Evolutionary conservation across 2,888 invertebrate genomes (phyloP), one percentile per base, ranked within the genome.

Genomic region (Eurytoma adleriae): DNA sequence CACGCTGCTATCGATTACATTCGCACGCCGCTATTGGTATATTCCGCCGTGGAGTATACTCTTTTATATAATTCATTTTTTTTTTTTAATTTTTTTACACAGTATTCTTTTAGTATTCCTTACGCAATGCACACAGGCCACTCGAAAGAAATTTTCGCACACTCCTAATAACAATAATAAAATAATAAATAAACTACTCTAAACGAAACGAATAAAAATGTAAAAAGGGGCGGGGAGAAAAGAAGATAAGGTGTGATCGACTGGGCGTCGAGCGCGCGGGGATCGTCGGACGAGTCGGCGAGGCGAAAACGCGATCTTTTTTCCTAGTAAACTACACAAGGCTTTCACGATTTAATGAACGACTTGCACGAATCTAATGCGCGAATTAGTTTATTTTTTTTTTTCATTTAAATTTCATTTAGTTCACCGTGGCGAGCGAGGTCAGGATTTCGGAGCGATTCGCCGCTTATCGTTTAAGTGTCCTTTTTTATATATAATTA

Each of bases 311-410:
- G 73, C 54, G 61, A 77, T 70, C 68, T 64, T 82, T 40, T 30
- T 40, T 85, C 82, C 86, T 88, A 88, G 87, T 85, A 85, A 84
- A 86, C 86, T 88, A 89, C 86, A 85, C 88, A 87, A 89, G 88
- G 86, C 86, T 87, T 88, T 88, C 85, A 88, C 86, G 85, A 87
- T 80, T 83, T 83, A 85, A 87, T 87, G 86, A 87, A 87, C 85
- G 84, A 86, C 84, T 88, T 84, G 85, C 85, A 86, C 86, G 85
- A 88, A 86, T 89, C 87, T 89, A 88, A 87, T 87, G 85, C 85
- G 85, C 85, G 85, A 88, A 85, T 86, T 85, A 84, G 79, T 80
- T 72, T 84, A 84, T 83, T 78, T 76, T 80, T 79, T 80, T 79
- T 84, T 78, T 59, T 59, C 57, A 73, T 80, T 64, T 70, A 67